A percentile compares a stretch with the other conserved stretches of the same genome.
These are phyloP conservation scores for Drosophila kuntzei DNA, from an alignment of 2,888 invertebrate genomes.

Conservation along the genomic window DNA sequence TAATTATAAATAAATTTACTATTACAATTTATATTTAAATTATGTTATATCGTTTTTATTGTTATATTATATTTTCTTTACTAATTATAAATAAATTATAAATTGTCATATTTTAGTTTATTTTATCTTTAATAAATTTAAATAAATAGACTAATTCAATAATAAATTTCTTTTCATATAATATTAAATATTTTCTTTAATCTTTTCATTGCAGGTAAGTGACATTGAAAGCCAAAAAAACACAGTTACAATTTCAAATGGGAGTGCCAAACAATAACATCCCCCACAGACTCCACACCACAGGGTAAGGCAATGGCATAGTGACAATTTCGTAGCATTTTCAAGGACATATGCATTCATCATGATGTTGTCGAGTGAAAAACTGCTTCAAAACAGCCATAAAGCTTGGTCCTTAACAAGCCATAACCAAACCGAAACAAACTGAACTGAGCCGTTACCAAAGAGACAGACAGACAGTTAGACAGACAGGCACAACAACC, in stretches of 20 bases:
- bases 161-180: not conserved
- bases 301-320: constrained; percentile 29
- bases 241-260: not conserved
- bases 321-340: constrained; percentile 41
- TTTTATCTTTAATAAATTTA: too few species aligned
- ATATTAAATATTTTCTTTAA: constrained; percentile 2
- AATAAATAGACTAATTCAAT: too few species aligned
- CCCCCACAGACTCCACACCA: not conserved
- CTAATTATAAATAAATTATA: too few species aligned
- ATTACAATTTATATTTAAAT: too few species aligned
- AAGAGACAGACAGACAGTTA: constrained; percentile 25
- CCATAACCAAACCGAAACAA: constrained; percentile 18
- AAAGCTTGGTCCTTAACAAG: constrained; percentile 22
- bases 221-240: not conserved
- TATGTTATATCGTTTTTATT: too few species aligned
- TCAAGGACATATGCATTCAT: constrained; percentile 63
- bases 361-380: constrained; percentile 32
- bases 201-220: constrained; percentile 62
- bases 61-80: too few species aligned
- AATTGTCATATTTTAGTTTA: too few species aligned
- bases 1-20: too few species aligned
- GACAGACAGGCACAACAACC: constrained; percentile 36
- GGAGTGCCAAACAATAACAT: not conserved
- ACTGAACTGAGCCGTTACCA: constrained; percentile 29
- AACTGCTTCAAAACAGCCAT: constrained; percentile 24